Base-by-base conservation (phyloP, 2,113 vertebrate species). In the Protobothrops mucrosquamatus region DNA sequence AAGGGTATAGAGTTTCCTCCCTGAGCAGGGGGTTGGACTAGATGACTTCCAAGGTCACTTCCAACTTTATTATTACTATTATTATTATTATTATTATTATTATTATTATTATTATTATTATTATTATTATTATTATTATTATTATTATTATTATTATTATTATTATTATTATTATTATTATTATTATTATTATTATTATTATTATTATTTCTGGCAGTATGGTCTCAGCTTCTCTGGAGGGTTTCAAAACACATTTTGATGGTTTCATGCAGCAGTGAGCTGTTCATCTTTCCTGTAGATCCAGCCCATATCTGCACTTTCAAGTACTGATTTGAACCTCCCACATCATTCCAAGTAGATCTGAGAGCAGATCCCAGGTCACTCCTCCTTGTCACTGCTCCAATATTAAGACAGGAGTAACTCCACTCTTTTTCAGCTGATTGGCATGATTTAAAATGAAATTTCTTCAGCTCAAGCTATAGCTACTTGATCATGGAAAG, bases 391-490 rank as follows among this genome's bases (percentile, higher is more conserved):
- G 24, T 61, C 26, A 29, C 24, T 61, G 59, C 7, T 29, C 24
- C 9, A 61, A 24, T 29, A 29, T 29, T 61, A 61, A 61, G 59
- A 61, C 85, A 87, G 23, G 59, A 0, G 0, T 91, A 85, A 54
- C 29, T 89, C 23, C 43, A 24, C 18, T 69, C 6, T 0, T 0
- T 2, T 2, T 5, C 43, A 85, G 39, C 6, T 22, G 2, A 59
- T 43, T 15, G 5, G 10, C 94, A 74, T 69, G 43, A 20, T 22
- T 4, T 92, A 91, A 93, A 91, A 93, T 51, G 24, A 74, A 94
- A 89, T n/a, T 92, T 85, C 34, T 93, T 51, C 46, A 87, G 23
- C 10, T 24, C 46, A 23, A 34, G 5, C 20, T 22, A 85, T 1
- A 85, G 61, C 59, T 94, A 34, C 29, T 6, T 54, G 14, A 55